Conservation (phyloP, 2,888 invertebrate genomes). For the Drepanosiphum platanoidis region DNA sequence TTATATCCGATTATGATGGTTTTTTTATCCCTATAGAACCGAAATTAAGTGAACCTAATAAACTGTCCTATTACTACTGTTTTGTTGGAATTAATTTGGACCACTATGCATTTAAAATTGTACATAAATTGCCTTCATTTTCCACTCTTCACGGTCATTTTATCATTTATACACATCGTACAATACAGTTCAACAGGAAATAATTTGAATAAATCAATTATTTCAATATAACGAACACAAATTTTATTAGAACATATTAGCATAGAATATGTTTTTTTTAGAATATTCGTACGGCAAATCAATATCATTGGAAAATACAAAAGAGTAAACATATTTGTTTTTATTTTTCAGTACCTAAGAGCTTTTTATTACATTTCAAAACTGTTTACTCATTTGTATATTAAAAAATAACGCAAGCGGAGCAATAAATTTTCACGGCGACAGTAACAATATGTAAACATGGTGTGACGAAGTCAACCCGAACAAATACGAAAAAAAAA, state of each 20-base stretch:
- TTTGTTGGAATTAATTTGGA: background rate
- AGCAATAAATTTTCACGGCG: background rate
- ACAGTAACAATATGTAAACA: background rate
- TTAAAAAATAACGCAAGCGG: background rate
- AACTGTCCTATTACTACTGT: background rate
- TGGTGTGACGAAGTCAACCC: background rate
- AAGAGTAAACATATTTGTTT: background rate
- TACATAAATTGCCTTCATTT: slow-evolving; percentile 18
- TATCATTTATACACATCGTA: background rate
- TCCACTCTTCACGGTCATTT: slow-evolving; percentile 29
- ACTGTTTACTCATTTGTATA: background rate
- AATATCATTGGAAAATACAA: background rate
- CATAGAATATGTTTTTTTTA: background rate
- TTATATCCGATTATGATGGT: no score
- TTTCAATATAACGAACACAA: background rate
- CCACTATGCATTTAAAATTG: background rate
- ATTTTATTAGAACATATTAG: background rate
- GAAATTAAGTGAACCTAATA: slow-evolving; percentile 10
- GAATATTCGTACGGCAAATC: background rate
- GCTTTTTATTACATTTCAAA: background rate
- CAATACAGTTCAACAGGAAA: background rate
- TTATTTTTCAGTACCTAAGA: background rate
- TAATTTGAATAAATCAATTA: background rate
- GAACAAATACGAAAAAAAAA: background rate
- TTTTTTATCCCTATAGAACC: background rate